Evolutionary conservation across 1,140 invertebrate genomes (phyloP).

Genomic region (Gryllus bimaculatus): DNA sequence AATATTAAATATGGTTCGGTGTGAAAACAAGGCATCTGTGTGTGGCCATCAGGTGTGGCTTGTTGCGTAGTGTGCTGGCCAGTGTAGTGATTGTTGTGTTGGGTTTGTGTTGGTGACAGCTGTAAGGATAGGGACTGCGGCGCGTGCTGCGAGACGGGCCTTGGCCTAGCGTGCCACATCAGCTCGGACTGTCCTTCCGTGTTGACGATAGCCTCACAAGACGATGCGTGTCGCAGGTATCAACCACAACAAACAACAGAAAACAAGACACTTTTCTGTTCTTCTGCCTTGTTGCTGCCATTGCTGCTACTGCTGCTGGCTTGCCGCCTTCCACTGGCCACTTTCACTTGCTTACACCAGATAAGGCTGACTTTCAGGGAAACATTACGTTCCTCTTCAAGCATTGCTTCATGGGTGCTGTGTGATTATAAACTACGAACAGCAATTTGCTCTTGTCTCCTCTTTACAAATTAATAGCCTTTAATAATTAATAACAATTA

Average conservation of each 20-base stretch:
- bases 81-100: conserved; percentile 9
- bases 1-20: neutral
- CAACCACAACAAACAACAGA: neutral
- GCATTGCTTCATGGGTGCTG: neutral
- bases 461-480: too few relatives aligned
- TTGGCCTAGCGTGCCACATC: conserved; percentile 22
- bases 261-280: conserved; percentile 1
- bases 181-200: conserved; percentile 35
- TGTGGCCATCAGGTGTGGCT: neutral
- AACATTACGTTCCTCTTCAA: neutral
- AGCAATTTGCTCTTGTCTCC: too few relatives aligned
- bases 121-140: conserved; percentile 33
- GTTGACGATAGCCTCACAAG: conserved; percentile 33
- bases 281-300: neutral
- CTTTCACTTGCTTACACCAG: neutral
- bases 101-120: conserved; percentile 20
- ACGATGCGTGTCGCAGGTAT: conserved; percentile 29
- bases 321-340: neutral
- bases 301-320: neutral
- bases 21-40: neutral
- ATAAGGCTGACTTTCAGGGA: neutral
- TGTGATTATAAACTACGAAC: neutral
- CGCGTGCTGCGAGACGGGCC: conserved; percentile 26
- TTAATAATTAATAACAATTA: too few relatives aligned
- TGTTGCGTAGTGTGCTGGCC: conserved; percentile 8